Percentiles rank a stretch among this genome's conserved stretches.
Evolutionary conservation across 2,888 invertebrate species (phyloP).

Genomic region (Tupiocoris notatus): DNA sequence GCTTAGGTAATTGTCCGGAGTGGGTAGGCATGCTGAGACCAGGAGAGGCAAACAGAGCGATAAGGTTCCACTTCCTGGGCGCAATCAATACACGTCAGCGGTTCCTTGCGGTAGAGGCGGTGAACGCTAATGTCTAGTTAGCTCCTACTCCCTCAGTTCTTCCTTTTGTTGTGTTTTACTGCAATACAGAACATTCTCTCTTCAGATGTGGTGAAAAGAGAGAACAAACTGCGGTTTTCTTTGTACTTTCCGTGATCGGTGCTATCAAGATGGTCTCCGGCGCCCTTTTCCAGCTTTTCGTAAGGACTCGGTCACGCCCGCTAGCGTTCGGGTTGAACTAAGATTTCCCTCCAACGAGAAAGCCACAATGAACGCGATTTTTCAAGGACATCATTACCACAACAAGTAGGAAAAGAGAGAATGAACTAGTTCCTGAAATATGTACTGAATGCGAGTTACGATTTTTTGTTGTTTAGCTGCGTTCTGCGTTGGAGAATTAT

Average conservation of each 20-base stretch:
- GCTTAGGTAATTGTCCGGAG: slow-evolving; percentile 1
- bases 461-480: no score
- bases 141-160: neutral
- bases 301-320: neutral
- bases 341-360: neutral
- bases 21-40: no score
- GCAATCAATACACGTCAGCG: slow-evolving; percentile 19
- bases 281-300: neutral
- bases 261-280: neutral
- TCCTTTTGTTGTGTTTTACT: slow-evolving; percentile 6
- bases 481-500: no score
- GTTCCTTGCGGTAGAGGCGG: neutral
- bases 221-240: neutral
- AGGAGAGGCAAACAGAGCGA: slow-evolving; percentile 5
- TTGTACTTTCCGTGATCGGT: neutral
- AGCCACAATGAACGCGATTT: no score
- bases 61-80: slow-evolving; percentile 21
- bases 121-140: slow-evolving; percentile 17
- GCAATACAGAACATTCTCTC: neutral
- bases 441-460: no score
- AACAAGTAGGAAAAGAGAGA: no score
- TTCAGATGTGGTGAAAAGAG: neutral
- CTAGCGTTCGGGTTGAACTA: neutral
- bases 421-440: no score
- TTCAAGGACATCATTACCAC: no score